Evolutionary conservation across 2,113 vertebrate species (phyloP).

Genomic region (Chloropsis cyanopogon): DNA sequence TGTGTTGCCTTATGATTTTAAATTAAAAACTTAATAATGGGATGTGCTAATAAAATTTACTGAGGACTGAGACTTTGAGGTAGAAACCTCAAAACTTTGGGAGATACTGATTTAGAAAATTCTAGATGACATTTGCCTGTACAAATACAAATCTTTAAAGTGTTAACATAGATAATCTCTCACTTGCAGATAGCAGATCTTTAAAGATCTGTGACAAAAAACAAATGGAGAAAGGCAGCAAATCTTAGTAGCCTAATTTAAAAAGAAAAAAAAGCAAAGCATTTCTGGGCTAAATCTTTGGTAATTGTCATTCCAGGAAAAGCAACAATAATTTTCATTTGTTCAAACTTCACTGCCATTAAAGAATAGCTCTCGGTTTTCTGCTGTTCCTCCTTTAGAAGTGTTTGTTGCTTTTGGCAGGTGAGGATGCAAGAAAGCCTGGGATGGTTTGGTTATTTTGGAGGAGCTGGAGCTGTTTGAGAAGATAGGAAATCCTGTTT

Average conservation of each 20-base stretch:
- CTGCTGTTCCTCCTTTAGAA: neutral
- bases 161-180: neutral
- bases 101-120: neutral
- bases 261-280: neutral
- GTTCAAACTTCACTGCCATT: neutral
- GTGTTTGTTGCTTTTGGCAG: constrained; percentile 43
- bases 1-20: neutral
- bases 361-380: neutral
- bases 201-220: neutral
- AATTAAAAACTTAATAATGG: neutral
- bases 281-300: neutral
- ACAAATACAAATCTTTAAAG: neutral
- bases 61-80: neutral
- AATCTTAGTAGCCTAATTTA: neutral
- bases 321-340: neutral
- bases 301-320: neutral
- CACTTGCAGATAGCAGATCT: neutral
- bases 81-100: neutral
- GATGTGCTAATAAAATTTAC: neutral
- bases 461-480: constrained; percentile 3
- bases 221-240: neutral
- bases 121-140: neutral
- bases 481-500: constrained; percentile 24
- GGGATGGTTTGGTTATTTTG: constrained; percentile 51
- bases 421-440: neutral